phyloP scores from a whole-genome alignment of 2,113 vertebrate species.

The Caranx ignobilis region DNA sequence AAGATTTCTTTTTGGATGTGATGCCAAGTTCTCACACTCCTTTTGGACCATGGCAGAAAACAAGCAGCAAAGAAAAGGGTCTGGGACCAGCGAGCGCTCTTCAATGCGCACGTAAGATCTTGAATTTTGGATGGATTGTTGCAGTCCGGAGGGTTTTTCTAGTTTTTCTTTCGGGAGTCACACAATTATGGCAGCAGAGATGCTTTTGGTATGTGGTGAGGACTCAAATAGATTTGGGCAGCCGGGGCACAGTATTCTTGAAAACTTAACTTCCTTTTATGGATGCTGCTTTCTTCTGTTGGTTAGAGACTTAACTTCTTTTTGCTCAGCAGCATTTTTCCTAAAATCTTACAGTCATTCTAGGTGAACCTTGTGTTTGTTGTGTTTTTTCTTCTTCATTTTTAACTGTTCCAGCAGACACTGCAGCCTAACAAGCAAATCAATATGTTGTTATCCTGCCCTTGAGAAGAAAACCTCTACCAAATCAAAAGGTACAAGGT shows the following conservation, averaged over 20 bases:
- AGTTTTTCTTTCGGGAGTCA: slow-evolving; percentile 37
- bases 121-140: slow-evolving; percentile 26
- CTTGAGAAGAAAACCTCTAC: slow-evolving; percentile 19
- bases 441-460: not conserved
- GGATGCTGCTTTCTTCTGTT: slow-evolving; percentile 14
- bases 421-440: slow-evolving; percentile 6
- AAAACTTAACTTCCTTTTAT: slow-evolving; percentile 57
- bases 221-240: slow-evolving; percentile 71
- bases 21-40: slow-evolving; percentile 78
- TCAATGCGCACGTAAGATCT: slow-evolving; percentile 70
- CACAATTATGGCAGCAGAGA: slow-evolving; percentile 40
- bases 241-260: slow-evolving; percentile 24
- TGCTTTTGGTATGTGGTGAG: slow-evolving; percentile 67
- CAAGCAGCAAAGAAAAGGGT: slow-evolving; percentile 70
- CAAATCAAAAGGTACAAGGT: slow-evolving; percentile 45
- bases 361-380: not conserved
- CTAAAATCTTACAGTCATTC: not conserved
- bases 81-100: slow-evolving; percentile 48
- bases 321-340: not conserved
- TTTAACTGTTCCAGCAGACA: not conserved
- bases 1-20: slow-evolving; percentile 64
- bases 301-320: not conserved
- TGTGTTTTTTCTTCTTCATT: not conserved
- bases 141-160: not conserved
- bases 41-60: slow-evolving; percentile 77